Evolutionary conservation across 64 coral and sea anemone species (phyloP).

Genomic region (Actinia tenebrosa): DNA sequence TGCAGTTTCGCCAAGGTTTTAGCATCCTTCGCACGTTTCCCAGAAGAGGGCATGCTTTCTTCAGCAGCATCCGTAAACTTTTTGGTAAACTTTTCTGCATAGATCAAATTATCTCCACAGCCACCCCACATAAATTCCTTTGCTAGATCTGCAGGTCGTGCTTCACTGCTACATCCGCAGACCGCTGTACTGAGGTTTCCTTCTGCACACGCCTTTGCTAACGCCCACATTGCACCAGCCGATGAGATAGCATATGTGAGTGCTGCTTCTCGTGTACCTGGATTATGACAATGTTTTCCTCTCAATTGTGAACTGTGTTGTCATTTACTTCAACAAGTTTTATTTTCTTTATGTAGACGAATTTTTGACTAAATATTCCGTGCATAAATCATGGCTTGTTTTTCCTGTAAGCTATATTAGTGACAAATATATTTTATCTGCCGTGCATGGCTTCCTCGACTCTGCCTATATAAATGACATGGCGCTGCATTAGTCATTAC

Average conservation of each 20-base stretch:
- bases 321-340: background rate
- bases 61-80: constrained; percentile 49
- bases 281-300: background rate
- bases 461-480: no score
- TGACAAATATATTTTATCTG: no score
- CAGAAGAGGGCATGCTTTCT: background rate
- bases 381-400: no score
- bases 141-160: constrained; percentile 3
- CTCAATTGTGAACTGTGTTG: background rate
- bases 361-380: no score
- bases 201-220: constrained; percentile 67
- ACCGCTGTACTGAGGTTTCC: constrained; percentile 40
- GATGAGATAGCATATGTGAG: constrained; percentile 73
- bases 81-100: constrained; percentile 14
- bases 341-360: background rate
- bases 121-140: constrained; percentile 39
- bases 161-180: constrained; percentile 43
- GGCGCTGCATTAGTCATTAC: no score
- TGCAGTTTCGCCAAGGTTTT: constrained; percentile 49
- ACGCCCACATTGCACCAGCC: constrained; percentile 58
- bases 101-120: constrained; percentile 56
- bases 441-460: no score
- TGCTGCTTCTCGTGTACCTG: constrained; percentile 60
- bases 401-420: background rate
- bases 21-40: background rate